phyloP scores from a whole-genome alignment of 2,797 vertebrate genomes.

The Melanogrammus aeglefinus region DNA sequence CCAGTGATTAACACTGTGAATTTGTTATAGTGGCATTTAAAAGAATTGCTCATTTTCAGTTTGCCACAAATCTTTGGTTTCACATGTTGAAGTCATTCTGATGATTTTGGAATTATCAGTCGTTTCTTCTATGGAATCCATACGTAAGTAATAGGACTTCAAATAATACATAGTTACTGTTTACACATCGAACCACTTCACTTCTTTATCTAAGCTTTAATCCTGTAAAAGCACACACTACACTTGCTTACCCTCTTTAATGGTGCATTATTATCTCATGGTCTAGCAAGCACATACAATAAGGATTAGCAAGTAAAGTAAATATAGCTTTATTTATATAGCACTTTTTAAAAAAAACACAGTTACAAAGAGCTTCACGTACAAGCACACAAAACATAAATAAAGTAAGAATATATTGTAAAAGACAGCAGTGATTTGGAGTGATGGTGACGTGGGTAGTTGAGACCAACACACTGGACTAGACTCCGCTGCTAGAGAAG shows the following conservation, averaged over 20 bases:
- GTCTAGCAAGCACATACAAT: not conserved
- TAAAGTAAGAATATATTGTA: too few species aligned
- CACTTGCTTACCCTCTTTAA: not conserved
- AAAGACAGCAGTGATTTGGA: not conserved
- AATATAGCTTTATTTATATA: too few species aligned
- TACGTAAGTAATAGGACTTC: not conserved
- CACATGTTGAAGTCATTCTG: not conserved
- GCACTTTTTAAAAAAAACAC: too few species aligned
- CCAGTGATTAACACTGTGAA: conserved; percentile 60
- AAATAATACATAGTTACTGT: not conserved
- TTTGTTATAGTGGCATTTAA: conserved; percentile 48
- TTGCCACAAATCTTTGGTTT: conserved; percentile 10
- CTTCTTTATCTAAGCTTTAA: not conserved
- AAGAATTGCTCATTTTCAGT: conserved; percentile 37
- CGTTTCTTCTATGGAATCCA: not conserved
- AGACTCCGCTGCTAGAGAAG: conserved; percentile 41
- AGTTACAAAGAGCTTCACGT: too few species aligned
- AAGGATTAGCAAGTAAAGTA: not conserved
- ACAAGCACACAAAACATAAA: too few species aligned
- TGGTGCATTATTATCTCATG: not conserved
- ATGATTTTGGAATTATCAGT: not conserved
- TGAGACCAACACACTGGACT: conserved; percentile 25
- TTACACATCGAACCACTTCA: not conserved
- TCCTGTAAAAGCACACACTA: not conserved
- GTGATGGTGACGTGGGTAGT: conserved; percentile 13